Conservation (phyloP, 2,797 vertebrate species). For the Galaxias olidus region DNA sequence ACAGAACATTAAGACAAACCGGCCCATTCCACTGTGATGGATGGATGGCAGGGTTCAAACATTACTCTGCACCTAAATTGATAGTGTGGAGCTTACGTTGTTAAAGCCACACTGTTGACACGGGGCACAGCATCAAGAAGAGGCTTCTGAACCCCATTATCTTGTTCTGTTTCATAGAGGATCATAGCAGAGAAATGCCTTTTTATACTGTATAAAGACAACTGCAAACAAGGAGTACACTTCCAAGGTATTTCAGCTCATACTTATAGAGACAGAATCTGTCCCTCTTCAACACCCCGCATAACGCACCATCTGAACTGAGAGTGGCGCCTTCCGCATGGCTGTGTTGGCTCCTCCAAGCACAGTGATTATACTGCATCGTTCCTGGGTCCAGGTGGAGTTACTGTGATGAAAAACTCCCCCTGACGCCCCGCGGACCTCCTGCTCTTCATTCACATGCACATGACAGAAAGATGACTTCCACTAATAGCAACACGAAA, state of each 20-base stretch:
- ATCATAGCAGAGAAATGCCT: no score
- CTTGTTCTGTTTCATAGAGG: no score
- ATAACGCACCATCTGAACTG: conserved; percentile 18
- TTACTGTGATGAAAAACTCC: conserved; percentile 4
- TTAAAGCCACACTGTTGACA: no score
- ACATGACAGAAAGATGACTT: no score
- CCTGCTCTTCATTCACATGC: not conserved
- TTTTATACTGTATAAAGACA: no score
- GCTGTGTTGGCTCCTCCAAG: conserved; percentile 12
- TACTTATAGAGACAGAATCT: not conserved
- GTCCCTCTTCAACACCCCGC: not conserved
- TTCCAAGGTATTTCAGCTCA: no score
- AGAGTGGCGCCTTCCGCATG: conserved; percentile 9
- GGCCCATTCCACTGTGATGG: conserved; percentile 30
- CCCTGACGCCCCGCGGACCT: not conserved
- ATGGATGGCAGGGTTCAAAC: conserved; percentile 15
- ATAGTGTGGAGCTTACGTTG: not conserved
- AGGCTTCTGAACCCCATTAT: no score
- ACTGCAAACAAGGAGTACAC: no score
- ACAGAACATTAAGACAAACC: conserved; percentile 18
- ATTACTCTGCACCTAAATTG: conserved; percentile 1
- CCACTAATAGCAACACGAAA: no score
- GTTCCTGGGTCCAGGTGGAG: conserved; percentile 24
- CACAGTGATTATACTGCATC: conserved; percentile 22
- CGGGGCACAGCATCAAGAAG: no score